phyloP scores from a whole-genome alignment of 23 tunicate species.

The Clavelina lepadiformis region DNA sequence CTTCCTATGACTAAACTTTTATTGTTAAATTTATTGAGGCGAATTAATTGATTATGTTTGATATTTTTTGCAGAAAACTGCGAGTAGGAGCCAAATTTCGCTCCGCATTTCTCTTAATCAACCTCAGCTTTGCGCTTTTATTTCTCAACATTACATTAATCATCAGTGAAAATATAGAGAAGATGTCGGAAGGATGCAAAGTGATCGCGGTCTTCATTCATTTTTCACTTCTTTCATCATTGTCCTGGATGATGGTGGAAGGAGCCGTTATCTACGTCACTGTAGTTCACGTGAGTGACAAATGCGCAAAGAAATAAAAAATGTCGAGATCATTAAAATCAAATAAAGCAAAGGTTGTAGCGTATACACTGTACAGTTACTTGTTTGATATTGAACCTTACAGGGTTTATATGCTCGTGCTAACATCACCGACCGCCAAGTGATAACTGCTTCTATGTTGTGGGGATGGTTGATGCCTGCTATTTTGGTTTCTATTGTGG shows the following conservation, averaged over 20 bases:
- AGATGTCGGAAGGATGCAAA: constrained; percentile 17
- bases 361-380: too few species aligned
- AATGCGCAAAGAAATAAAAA: too few species aligned
- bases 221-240: constrained; percentile 34
- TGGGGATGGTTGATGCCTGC: constrained; percentile 28
- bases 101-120: constrained; percentile 7
- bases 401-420: constrained; percentile 3
- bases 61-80: constrained; percentile 4
- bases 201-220: constrained; percentile 54
- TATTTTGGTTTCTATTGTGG: constrained; percentile 3
- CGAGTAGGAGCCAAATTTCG: constrained; percentile 8
- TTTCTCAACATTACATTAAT: constrained; percentile 21
- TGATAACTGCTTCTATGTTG: not conserved
- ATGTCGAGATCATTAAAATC: too few species aligned
- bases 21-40: too few species aligned
- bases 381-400: too few species aligned
- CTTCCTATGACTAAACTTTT: too few species aligned
- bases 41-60: too few species aligned
- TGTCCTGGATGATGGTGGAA: constrained; percentile 78
- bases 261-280: constrained; percentile 74
- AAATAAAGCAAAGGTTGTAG: too few species aligned
- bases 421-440: not conserved
- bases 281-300: constrained; percentile 25
- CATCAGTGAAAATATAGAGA: not conserved
- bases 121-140: constrained; percentile 1